Evolutionary conservation across 35 echinoderm and acorn worm species (phyloP).

Genomic region (Hemicentrotus pulcherrimus): DNA sequence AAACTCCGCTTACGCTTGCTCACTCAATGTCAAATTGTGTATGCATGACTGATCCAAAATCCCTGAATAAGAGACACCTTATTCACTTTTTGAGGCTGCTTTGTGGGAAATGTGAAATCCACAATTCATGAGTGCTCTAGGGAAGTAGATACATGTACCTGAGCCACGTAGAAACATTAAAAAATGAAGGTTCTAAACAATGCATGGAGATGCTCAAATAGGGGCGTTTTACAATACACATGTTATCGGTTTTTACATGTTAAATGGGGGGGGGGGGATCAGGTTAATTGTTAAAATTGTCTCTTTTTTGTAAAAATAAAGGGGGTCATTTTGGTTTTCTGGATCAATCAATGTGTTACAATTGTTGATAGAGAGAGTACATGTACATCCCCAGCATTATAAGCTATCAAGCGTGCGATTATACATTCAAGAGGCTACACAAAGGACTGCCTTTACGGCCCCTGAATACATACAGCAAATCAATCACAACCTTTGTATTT

Average conservation of each 20-base stretch:
- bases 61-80: background rate
- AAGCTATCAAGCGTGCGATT: background rate
- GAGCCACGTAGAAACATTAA: background rate
- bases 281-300: background rate
- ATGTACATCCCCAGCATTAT: background rate
- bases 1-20: background rate
- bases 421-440: background rate
- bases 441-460: background rate
- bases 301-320: background rate
- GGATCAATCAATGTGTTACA: background rate
- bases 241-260: no score
- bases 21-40: background rate
- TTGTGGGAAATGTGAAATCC: background rate
- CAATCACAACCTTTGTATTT: background rate
- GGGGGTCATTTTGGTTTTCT: background rate
- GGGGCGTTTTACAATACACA: no score
- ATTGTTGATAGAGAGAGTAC: background rate
- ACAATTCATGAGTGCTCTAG: background rate
- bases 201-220: no score
- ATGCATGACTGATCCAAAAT: background rate
- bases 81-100: background rate
- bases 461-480: background rate
- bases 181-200: no score
- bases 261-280: no score
- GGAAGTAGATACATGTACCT: background rate